Base-by-base conservation (phyloP, 2,797 vertebrate genomes). In the Sebastolobus alascanus region DNA sequence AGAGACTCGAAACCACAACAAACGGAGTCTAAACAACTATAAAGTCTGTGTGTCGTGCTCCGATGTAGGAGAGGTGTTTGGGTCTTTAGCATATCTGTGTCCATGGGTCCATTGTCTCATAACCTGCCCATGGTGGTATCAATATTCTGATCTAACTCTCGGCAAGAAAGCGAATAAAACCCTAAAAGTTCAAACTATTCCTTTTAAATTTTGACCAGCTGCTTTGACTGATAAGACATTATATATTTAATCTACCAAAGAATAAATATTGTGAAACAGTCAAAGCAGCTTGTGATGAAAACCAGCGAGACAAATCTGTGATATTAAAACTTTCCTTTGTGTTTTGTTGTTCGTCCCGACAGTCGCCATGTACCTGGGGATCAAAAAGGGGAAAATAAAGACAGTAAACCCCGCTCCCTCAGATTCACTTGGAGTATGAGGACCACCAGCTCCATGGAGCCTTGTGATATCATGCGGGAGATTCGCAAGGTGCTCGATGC, bases 351-450 rank as follows among this genome's bases (percentile, higher is more conserved):
- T 94, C 95, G 90, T 79, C 95, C 61, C 94, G 87, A 93, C 96
- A 99, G 97, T 96, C 97, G 97, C 95, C 97, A 98, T 87, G 97
- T 98, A 87, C 96, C 97, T 90, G 97, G 96, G 84, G 98, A 99
- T 96, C 97, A 96, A 87, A 98, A 98, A 94, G 97, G 98, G 0
- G 98, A 98, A 89, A 96, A 94, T 94, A 97, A 97, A 94, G 98
- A 98, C 92, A 90, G 97, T 88, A 99, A 99, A 92, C 98, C 98
- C 9, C 97, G 98, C 27, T 95, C 95, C 70, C 92, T 96, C 85
- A 93, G 98, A 78, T 99, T 99, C 94, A 99, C 98, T 0, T 99
- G 98, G 98, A 99, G 97, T 83, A 99, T 99, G 98, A 98, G 98
- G 95, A 99, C 98, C 92, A 99, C 98, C 5, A 98, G 97, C 76